These are phyloP conservation scores for Lithophane ornitopus DNA, from an alignment of 2,888 invertebrate genomes.

Conservation along the genomic window DNA sequence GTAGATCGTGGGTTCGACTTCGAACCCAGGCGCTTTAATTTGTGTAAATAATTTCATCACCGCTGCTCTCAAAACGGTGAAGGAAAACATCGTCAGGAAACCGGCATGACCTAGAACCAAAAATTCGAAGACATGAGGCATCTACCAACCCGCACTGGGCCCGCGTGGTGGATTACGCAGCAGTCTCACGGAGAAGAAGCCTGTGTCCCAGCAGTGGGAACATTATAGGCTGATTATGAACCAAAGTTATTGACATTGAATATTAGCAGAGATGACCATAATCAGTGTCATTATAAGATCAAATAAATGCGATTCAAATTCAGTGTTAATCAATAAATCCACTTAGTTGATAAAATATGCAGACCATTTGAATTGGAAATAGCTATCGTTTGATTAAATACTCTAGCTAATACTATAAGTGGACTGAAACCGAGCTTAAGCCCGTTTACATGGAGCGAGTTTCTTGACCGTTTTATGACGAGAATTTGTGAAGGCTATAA, in stretches of 20 bases:
- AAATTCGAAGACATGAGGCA: too few relatives aligned
- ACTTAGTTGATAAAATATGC: slow-evolving; percentile 64
- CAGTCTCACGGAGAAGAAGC: too few relatives aligned
- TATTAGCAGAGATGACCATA: slow-evolving; percentile 25
- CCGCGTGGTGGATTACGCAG: too few relatives aligned
- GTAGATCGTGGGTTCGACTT: too few relatives aligned
- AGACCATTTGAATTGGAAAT: slow-evolving; percentile 60
- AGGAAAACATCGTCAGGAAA: too few relatives aligned
- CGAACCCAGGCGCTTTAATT: too few relatives aligned
- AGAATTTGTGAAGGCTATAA: background rate
- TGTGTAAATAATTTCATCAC: too few relatives aligned
- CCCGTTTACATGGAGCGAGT: background rate
- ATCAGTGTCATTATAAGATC: slow-evolving; percentile 33
- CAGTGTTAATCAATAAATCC: slow-evolving; percentile 62
- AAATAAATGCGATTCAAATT: slow-evolving; percentile 50
- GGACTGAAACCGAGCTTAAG: slow-evolving; percentile 17
- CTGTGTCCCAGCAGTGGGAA: too few relatives aligned
- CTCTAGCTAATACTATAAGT: slow-evolving; percentile 50
- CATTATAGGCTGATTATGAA: too few relatives aligned
- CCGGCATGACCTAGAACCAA: too few relatives aligned
- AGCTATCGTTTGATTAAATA: slow-evolving; percentile 61
- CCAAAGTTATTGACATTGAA: slow-evolving; percentile 28
- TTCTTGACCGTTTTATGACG: background rate
- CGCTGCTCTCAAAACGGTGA: too few relatives aligned
- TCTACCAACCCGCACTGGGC: too few relatives aligned